phyloP scores from a whole-genome alignment of 2,113 vertebrate species.

The Oreocharis arfaki region DNA sequence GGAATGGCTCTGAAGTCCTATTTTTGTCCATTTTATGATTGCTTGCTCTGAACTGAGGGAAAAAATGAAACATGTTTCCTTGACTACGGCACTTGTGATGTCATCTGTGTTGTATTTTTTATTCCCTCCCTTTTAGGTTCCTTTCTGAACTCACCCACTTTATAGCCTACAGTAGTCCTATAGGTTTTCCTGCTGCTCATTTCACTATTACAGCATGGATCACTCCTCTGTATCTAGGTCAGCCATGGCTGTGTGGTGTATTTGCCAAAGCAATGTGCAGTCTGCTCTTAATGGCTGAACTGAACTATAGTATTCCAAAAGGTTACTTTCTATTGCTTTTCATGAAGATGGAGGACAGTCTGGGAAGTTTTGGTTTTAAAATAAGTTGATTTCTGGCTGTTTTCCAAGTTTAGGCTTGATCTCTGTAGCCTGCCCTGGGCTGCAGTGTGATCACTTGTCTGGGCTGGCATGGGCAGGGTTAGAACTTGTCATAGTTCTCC shows the following conservation, averaged over 20 bases:
- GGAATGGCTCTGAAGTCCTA: conserved; percentile 22
- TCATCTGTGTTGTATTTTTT: conserved; percentile 41
- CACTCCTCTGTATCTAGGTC: conserved; percentile 25
- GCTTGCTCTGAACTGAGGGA: conserved; percentile 20
- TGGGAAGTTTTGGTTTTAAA: not conserved
- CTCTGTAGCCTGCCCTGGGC: not conserved
- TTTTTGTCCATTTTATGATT: conserved; percentile 52
- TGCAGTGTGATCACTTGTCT: not conserved
- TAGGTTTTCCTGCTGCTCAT: conserved; percentile 21
- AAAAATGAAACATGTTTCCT: conserved; percentile 39
- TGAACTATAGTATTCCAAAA: not conserved
- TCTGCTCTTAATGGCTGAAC: not conserved
- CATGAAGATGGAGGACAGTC: not conserved
- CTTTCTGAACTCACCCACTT: conserved; percentile 10
- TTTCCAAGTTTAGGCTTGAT: not conserved
- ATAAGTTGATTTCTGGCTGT: not conserved
- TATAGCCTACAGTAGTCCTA: not conserved
- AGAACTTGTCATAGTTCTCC: not conserved
- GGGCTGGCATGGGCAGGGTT: not conserved
- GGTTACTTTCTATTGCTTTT: not conserved
- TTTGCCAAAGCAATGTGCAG: not conserved
- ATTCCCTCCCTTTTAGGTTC: conserved; percentile 29
- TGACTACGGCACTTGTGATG: conserved; percentile 46
- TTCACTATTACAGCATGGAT: conserved; percentile 1
- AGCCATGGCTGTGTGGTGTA: not conserved